A percentile compares a stretch with the other conserved stretches of the same genome.
phyloP scores from a whole-genome alignment of 37 sponge, comb jelly and placozoan genomes.

The Ephydatia muelleri region DNA sequence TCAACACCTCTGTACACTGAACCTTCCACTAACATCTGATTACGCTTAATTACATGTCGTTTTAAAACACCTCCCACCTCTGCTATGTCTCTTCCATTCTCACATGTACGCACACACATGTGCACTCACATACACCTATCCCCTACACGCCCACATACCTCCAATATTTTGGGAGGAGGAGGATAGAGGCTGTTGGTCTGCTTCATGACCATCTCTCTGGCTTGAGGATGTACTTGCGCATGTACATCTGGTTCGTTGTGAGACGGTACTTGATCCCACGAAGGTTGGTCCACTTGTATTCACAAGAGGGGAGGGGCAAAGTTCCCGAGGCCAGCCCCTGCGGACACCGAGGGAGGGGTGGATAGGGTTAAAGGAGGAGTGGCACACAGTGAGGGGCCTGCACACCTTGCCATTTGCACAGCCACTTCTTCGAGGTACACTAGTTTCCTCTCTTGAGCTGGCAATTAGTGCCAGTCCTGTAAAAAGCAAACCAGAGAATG shows the following conservation, averaged over 20 bases:
- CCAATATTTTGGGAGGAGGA: constrained; percentile 94
- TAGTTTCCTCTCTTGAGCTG: constrained; percentile 73
- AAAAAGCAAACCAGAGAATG: background rate
- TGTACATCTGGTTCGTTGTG: constrained; percentile 66
- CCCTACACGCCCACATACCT: constrained; percentile 38
- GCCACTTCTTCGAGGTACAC: no score
- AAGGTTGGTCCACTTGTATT: constrained; percentile 66
- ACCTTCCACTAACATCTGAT: no score
- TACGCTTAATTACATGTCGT: no score
- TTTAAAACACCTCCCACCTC: no score
- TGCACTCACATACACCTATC: background rate
- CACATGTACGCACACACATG: background rate
- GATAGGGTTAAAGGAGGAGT: background rate
- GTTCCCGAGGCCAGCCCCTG: constrained; percentile 63
- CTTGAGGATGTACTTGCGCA: constrained; percentile 85
- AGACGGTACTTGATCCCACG: constrained; percentile 80
- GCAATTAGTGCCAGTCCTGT: constrained; percentile 80
- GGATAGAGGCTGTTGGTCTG: constrained; percentile 91
- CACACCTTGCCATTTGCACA: constrained; percentile 86
- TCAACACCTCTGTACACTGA: no score
- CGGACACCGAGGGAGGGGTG: background rate
- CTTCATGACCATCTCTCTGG: constrained; percentile 93
- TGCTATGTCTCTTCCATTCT: background rate
- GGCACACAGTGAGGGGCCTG: constrained; percentile 68
- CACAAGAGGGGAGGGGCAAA: constrained; percentile 55